phyloP scores from a whole-genome alignment of 2,113 vertebrate genomes.

The Haemorhous mexicanus region DNA sequence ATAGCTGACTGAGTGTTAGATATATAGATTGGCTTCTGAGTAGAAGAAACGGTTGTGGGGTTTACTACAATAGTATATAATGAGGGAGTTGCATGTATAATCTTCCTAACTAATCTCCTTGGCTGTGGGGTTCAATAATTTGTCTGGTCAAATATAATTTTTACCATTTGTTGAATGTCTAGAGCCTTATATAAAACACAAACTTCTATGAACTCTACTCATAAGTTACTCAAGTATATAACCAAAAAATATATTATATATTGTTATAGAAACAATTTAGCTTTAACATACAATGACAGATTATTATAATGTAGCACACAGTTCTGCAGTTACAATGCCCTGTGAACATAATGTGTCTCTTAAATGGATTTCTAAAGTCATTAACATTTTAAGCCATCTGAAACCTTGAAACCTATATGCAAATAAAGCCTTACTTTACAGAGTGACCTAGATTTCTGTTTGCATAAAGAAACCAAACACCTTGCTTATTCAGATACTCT shows the following conservation, averaged over 20 bases:
- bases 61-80: background rate
- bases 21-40: background rate
- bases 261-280: background rate
- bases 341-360: background rate
- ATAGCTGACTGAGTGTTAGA: background rate
- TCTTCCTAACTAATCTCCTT: background rate
- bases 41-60: background rate
- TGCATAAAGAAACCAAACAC: background rate
- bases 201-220: background rate
- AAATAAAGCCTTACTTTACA: background rate
- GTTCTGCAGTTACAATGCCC: background rate
- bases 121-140: background rate
- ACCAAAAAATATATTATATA: background rate
- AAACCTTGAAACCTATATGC: background rate
- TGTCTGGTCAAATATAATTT: background rate
- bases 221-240: background rate
- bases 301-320: background rate
- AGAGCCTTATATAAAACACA: background rate
- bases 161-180: background rate
- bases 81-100: background rate
- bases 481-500: background rate
- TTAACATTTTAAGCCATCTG: constrained; percentile 15
- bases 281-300: background rate
- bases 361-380: background rate
- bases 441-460: constrained; percentile 5